phyloP scores from a whole-genome alignment of 1,140 invertebrate species.

The Paralvinella palmiformis region DNA sequence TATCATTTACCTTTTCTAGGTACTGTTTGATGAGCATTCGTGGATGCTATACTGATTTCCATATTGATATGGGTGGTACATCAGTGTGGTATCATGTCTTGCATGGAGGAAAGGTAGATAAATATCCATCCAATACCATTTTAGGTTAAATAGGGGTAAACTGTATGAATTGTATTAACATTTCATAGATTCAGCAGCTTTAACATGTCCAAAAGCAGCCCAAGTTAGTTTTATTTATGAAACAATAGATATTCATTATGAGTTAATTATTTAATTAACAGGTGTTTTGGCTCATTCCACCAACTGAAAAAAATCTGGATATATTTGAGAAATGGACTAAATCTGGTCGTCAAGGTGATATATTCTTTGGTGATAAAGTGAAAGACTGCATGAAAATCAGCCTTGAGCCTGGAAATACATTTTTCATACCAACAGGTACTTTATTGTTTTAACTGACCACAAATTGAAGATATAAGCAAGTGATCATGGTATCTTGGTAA shows the following conservation, averaged over 20 bases:
- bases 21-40: slow-evolving; percentile 84
- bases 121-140: no score
- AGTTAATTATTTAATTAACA: no score
- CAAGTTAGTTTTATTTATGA: no score
- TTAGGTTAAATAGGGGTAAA: no score
- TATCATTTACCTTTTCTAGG: no score
- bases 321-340: slow-evolving; percentile 81
- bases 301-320: slow-evolving; percentile 70
- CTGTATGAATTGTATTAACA: no score
- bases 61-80: slow-evolving; percentile 89
- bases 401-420: slow-evolving; percentile 52
- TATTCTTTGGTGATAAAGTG: slow-evolving; percentile 76
- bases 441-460: no score
- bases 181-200: no score
- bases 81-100: slow-evolving; percentile 89
- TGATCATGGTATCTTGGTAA: no score
- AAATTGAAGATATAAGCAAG: no score
- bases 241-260: no score
- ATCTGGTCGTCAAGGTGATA: slow-evolving; percentile 72
- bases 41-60: slow-evolving; percentile 88
- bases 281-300: slow-evolving; percentile 74
- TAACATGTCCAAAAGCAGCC: no score
- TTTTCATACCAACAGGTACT: slow-evolving; percentile 90
- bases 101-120: slow-evolving; percentile 68
- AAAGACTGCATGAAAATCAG: slow-evolving; percentile 15